phyloP scores from a whole-genome alignment of 1,140 invertebrate species.

The Oscheius sp. region DNA sequence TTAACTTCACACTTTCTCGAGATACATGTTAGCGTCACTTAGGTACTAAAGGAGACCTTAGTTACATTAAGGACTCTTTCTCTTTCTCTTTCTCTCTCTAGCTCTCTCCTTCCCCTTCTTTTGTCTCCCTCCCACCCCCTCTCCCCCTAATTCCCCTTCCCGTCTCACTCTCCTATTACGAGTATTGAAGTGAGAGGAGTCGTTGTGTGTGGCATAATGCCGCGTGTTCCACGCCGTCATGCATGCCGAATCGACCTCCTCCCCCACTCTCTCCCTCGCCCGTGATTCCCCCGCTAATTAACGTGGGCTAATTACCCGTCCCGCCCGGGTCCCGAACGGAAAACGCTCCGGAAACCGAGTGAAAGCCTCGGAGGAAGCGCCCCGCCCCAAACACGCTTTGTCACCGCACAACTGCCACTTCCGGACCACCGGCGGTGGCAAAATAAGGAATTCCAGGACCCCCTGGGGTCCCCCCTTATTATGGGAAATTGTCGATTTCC shows the following conservation, averaged over 20 bases:
- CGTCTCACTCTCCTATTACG: too few relatives aligned
- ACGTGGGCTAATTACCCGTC: background rate
- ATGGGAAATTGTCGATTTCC: too few relatives aligned
- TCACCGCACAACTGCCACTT: too few relatives aligned
- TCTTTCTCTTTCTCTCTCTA: too few relatives aligned
- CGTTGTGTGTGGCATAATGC: background rate
- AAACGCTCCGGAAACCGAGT: background rate
- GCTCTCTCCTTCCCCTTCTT: background rate
- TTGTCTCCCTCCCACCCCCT: too few relatives aligned
- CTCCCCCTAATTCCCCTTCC: background rate
- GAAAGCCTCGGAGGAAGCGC: background rate
- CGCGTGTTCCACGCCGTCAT: background rate
- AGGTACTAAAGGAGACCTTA: too few relatives aligned
- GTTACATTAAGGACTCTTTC: too few relatives aligned
- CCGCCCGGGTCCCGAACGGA: background rate
- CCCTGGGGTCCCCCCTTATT: too few relatives aligned
- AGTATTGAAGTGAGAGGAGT: background rate
- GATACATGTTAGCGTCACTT: too few relatives aligned
- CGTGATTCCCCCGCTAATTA: slow-evolving; percentile 1
- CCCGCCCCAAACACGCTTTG: background rate
- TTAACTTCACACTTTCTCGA: too few relatives aligned
- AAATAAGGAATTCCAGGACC: too few relatives aligned
- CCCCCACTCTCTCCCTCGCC: background rate
- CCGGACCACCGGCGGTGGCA: too few relatives aligned
- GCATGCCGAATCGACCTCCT: background rate